phyloP scores from a whole-genome alignment of 2,113 vertebrate genomes.

The Typhlomys cinereus region DNA sequence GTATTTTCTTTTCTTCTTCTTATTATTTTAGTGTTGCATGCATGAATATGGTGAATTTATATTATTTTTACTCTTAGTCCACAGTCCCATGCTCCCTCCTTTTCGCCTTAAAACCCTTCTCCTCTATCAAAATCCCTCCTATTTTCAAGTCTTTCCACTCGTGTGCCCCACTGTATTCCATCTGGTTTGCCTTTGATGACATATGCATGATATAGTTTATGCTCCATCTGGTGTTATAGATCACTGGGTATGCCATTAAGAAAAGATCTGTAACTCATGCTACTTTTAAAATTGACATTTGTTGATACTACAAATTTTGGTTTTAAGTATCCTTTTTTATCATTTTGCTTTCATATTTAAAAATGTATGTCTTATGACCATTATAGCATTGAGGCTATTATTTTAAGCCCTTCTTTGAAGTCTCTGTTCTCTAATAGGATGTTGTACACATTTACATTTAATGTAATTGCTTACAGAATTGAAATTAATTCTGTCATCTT shows the following conservation, averaged over 20 bases:
- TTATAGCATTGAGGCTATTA: neutral
- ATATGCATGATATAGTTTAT: too few relatives aligned
- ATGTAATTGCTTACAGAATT: neutral
- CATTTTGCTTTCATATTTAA: slow-evolving; percentile 14
- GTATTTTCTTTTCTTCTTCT: too few relatives aligned
- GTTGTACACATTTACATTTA: neutral
- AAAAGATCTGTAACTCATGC: neutral
- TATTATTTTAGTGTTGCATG: too few relatives aligned
- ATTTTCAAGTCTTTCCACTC: too few relatives aligned
- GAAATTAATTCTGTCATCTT: neutral
- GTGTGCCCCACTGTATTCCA: too few relatives aligned
- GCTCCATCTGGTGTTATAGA: too few relatives aligned
- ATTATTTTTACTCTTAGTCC: too few relatives aligned
- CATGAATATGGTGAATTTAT: too few relatives aligned
- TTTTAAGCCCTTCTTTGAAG: neutral
- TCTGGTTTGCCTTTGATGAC: too few relatives aligned
- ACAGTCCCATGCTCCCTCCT: too few relatives aligned
- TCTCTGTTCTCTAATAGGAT: neutral
- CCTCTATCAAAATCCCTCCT: too few relatives aligned
- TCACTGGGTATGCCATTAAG: neutral
- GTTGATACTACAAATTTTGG: neutral
- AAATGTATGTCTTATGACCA: neutral
- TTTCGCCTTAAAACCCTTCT: too few relatives aligned
- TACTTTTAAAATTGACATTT: neutral
- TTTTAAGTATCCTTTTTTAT: neutral